Conservation (phyloP, 1,140 invertebrate species). For the Ephestia elutella region DNA sequence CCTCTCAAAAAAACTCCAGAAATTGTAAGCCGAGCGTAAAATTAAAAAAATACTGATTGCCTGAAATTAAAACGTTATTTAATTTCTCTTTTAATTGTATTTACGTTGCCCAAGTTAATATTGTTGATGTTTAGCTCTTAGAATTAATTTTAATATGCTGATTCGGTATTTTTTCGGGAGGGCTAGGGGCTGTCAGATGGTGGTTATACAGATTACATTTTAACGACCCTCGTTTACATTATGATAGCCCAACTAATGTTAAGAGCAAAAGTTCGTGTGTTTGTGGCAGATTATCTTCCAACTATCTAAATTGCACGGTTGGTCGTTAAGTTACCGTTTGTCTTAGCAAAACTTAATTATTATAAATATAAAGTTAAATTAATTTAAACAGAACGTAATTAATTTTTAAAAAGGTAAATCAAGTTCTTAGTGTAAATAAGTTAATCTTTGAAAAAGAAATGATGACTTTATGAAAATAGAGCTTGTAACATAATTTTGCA, state of each 20-base stretch:
- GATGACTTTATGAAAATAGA: too few relatives aligned
- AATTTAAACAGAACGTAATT: too few relatives aligned
- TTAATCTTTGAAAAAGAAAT: too few relatives aligned
- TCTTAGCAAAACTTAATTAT: too few relatives aligned
- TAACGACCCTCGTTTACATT: constrained; percentile 7
- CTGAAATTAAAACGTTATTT: constrained; percentile 1
- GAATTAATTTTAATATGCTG: constrained; percentile 5
- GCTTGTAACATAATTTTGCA: too few relatives aligned
- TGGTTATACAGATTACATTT: constrained; percentile 8
- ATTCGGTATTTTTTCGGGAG: constrained; percentile 1
- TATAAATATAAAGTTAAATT: too few relatives aligned
- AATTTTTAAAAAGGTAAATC: too few relatives aligned
- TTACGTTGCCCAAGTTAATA: not conserved
- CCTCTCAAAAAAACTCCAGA: not conserved
- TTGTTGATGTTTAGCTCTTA: not conserved
- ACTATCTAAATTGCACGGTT: constrained; percentile 1
- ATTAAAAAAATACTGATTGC: constrained; percentile 4
- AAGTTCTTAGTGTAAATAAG: too few relatives aligned
- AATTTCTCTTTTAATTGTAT: not conserved
- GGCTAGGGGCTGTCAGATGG: not conserved
- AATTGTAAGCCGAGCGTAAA: constrained; percentile 2
- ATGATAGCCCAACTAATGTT: not conserved
- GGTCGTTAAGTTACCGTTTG: too few relatives aligned
- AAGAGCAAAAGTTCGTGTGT: not conserved
- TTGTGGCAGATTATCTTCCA: not conserved